phyloP scores from a whole-genome alignment of 2,113 vertebrate species.

The Pristiophorus japonicus region DNA sequence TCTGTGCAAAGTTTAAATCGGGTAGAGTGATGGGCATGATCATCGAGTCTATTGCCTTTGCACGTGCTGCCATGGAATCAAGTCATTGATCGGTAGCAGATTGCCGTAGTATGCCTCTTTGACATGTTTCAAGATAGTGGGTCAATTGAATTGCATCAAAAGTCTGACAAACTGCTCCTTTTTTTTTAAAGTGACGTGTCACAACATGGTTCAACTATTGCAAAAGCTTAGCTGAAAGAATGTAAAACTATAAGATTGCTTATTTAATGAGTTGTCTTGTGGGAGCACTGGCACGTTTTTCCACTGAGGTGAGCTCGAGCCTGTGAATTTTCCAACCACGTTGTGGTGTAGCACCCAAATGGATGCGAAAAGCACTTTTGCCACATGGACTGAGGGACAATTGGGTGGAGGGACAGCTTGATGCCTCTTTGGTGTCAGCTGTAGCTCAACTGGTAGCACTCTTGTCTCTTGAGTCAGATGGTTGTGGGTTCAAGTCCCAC shows the following conservation, averaged over 20 bases:
- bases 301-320: not conserved
- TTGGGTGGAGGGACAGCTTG: not conserved
- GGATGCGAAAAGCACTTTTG: not conserved
- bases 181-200: no score
- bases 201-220: not conserved
- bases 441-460: not conserved
- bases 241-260: not conserved
- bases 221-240: not conserved
- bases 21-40: not conserved
- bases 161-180: not conserved
- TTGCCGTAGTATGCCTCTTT: not conserved
- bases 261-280: not conserved
- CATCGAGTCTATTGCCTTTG: not conserved
- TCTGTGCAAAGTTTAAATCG: not conserved
- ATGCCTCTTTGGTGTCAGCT: not conserved
- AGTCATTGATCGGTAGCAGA: not conserved
- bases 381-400: not conserved
- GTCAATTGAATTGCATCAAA: not conserved
- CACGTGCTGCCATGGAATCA: not conserved
- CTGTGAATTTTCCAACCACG: not conserved
- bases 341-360: not conserved
- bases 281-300: not conserved
- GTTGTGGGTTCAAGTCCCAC: no score
- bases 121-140: not conserved
- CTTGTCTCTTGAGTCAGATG: not conserved